Evolutionary conservation across 2,113 vertebrate genomes (phyloP), one percentile per base, ranked within the genome.

Genomic region (Sander vitreus): DNA sequence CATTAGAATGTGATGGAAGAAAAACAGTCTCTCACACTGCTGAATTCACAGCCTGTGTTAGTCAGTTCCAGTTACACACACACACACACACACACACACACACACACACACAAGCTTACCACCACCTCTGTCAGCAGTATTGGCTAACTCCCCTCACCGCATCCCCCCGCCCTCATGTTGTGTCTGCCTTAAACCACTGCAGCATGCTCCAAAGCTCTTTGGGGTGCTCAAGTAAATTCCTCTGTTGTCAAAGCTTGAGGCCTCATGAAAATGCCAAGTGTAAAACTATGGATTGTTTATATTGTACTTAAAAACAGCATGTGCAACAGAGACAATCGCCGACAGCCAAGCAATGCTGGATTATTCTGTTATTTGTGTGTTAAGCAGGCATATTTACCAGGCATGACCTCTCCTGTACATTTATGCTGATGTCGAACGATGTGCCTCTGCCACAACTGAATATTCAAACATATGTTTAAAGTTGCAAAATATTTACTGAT

Each of bases 61-160:
- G 89, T 83, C 53, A 70, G 21, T 83, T 82, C 33, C 55, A 78
- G 67, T 72, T 67, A 82, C 69, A 70, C 18, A 3, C 54, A 36
- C 39, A 76, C 68, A 6, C 45, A 63, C 83, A 27, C 51, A 4
- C 36, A 47, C 70, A 60, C 54, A 21, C 53, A 60, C 47, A 54
- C 69, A n/a, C 76, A 74, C 64, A 57, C 53, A 33, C 59, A 65
- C 36, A 88, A 89, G 78, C 76, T 85, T 76, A 85, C 72, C 71
- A 73, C 57, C 74, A 83, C 71, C 84, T 90, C 85, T 90, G 89
- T 92, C 92, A 92, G 90, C 90, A 91, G 83, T 90, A 86, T 86
- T 85, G 86, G 77, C 77, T 64, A 76, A 84, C 80, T 70, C 86
- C 67, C 65, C 66, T 74, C 73, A 54, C 73, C 2, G 48, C 75